These are phyloP conservation scores for Glossophaga mutica DNA, from an alignment of 2,797 vertebrate species.

Conservation along the genomic window DNA sequence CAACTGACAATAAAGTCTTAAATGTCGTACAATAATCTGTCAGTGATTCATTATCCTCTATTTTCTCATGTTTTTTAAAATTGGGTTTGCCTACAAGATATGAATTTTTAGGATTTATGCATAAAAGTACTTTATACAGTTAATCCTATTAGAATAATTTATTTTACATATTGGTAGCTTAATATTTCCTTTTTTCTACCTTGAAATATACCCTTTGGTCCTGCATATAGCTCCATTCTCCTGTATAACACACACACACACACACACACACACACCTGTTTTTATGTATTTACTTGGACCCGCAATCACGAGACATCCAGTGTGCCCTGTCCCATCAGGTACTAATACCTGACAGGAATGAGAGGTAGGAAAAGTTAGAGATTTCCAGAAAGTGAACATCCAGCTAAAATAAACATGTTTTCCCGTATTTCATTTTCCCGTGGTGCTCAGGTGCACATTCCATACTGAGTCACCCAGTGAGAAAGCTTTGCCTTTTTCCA, in stretches of 20 bases:
- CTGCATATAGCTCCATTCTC: background rate
- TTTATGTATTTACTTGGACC: background rate
- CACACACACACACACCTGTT: background rate
- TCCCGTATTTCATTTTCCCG: too few species aligned
- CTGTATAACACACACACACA: background rate
- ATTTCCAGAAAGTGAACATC: background rate
- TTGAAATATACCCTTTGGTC: background rate
- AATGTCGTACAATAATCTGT: background rate
- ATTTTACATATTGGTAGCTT: background rate
- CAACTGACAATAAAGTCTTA: background rate
- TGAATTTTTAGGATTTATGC: background rate
- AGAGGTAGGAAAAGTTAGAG: background rate
- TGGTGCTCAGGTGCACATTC: fast-evolving
- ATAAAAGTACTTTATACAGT: background rate
- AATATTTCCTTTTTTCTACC: background rate
- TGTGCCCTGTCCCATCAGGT: background rate
- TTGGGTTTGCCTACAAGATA: background rate
- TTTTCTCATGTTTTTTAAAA: background rate
- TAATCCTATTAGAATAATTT: background rate
- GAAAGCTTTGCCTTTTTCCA: background rate
- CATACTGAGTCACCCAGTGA: background rate
- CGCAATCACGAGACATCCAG: background rate
- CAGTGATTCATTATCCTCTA: background rate
- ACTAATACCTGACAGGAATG: background rate
- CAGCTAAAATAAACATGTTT: background rate